A percentile compares a stretch with the other conserved stretches of the same genome.
phyloP scores from a whole-genome alignment of 2,797 vertebrate genomes.

The Clarias platycephalus region DNA sequence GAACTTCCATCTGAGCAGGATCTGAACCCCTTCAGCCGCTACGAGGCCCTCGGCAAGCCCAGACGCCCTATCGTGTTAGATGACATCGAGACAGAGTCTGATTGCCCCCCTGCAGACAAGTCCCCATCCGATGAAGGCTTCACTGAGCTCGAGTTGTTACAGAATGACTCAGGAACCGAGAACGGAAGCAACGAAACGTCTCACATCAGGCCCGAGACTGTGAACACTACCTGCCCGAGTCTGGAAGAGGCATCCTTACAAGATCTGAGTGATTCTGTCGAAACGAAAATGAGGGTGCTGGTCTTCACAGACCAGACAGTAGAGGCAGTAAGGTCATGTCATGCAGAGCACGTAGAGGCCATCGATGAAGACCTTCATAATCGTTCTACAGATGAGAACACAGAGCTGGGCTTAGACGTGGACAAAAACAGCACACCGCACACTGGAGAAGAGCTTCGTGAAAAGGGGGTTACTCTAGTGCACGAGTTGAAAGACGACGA shows the following conservation, averaged over 20 bases:
- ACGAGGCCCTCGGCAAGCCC: slow-evolving; percentile 81
- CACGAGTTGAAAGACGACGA: slow-evolving; percentile 52
- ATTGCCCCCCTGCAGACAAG: slow-evolving; percentile 75
- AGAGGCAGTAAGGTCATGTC: slow-evolving; percentile 49
- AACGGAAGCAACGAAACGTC: slow-evolving; percentile 61
- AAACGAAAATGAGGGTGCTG: not conserved
- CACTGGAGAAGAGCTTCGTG: slow-evolving; percentile 27
- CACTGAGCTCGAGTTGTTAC: slow-evolving; percentile 80
- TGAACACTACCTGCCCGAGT: slow-evolving; percentile 40
- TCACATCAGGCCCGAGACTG: slow-evolving; percentile 60
- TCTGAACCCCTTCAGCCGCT: slow-evolving; percentile 95
- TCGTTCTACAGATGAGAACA: slow-evolving; percentile 63
- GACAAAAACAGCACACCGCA: slow-evolving; percentile 44
- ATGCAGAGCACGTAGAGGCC: slow-evolving; percentile 63
- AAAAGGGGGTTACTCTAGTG: slow-evolving; percentile 34
- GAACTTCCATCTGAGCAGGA: slow-evolving; percentile 92
- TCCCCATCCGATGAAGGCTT: slow-evolving; percentile 83
- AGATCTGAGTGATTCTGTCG: slow-evolving; percentile 22
- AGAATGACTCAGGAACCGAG: slow-evolving; percentile 56
- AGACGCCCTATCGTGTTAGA: slow-evolving; percentile 75
- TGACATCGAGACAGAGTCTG: slow-evolving; percentile 67
- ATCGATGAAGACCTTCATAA: slow-evolving; percentile 69
- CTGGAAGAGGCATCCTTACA: slow-evolving; percentile 40
- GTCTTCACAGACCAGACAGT: slow-evolving; percentile 6
- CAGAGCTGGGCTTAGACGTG: slow-evolving; percentile 50